A percentile compares a stretch with the other conserved stretches of the same genome.
phyloP scores from a whole-genome alignment of 2,797 vertebrate genomes.

The Scolopax rusticola region DNA sequence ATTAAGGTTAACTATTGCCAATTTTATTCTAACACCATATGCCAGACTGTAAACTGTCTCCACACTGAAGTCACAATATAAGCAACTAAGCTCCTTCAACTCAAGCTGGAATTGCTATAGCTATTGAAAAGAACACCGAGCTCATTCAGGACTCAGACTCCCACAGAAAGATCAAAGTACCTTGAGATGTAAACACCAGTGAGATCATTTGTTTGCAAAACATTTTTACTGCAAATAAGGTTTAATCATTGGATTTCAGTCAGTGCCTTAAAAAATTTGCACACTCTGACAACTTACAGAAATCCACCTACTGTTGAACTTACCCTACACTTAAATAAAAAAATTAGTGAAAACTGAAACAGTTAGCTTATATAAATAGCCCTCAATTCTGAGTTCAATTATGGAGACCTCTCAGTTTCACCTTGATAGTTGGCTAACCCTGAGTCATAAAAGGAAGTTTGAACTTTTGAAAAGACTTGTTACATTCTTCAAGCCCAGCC shows the following conservation, averaged over 20 bases:
- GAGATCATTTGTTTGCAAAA: constrained; percentile 14
- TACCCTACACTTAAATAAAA: not conserved
- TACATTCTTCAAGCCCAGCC: not conserved
- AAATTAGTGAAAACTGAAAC: not conserved
- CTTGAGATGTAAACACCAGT: not conserved
- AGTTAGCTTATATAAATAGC: not conserved
- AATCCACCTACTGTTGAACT: not conserved
- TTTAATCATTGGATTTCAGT: not conserved
- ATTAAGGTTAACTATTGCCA: constrained; percentile 63
- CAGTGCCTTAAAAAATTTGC: not conserved
- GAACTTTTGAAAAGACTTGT: not conserved
- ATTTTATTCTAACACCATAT: constrained; percentile 62
- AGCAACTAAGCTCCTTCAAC: not conserved
- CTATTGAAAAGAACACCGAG: not conserved
- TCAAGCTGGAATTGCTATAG: not conserved
- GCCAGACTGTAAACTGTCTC: constrained; percentile 56
- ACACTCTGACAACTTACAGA: not conserved
- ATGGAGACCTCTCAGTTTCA: not conserved
- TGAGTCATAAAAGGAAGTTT: not conserved
- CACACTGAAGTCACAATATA: constrained; percentile 13
- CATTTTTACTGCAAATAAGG: not conserved
- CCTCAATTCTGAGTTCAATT: not conserved
- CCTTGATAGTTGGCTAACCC: fast-evolving
- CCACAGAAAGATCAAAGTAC: constrained; percentile 2
- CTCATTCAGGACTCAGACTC: not conserved